Base-by-base conservation (phyloP, 2,113 vertebrate species). In the Ophiodon elongatus region DNA sequence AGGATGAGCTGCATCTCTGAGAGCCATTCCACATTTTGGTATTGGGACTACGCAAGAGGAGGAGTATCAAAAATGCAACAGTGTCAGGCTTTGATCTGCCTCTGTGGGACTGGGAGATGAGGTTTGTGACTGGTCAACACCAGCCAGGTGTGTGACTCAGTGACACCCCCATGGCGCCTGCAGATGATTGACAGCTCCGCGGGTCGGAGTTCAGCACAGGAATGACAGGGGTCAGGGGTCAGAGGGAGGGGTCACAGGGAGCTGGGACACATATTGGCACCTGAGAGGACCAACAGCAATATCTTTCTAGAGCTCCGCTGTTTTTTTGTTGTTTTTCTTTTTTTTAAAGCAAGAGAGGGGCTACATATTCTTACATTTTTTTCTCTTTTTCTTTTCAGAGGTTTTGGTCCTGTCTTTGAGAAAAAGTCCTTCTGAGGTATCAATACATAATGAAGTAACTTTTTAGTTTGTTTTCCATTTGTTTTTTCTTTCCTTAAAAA, bases 371-470 rank as follows among this genome's bases (percentile, higher is more conserved):
- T 91, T 93, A 89, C 73, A 71, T 73, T 80, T 91, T 93, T 91
- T 91, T 94, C 76, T 89, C 85, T 80, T 86, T 89, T 92, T 87
- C 83, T 89, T 92, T 90, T 93, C 84, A 87, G 92, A 96, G 94
- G 92, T 95, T 96, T 96, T 96, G 96, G 96, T 96, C 95, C 96
- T 96, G 94, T 95, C 94, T 94, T 94, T 90, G 93, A 94, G 85
- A 92, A 91, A 93, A 95, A 95, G 95, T 96, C 94, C 95, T 95
- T 96, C 94, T 96, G 96, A 96, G 96, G 96, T 96, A 96, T 96
- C 94, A 91, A 94, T 95, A 95, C 95, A 94, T 93, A 91, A 91
- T 91, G 87, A 95, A 94, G 93, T 90, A 93, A 91, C 93, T 94
- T 95, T 95, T 95, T 95, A 88, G 86, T 93, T 95, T 90, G 91